Evolutionary conservation across 92 coral and sea anemone genomes (phyloP).

Genomic region (Ricordea florida): DNA sequence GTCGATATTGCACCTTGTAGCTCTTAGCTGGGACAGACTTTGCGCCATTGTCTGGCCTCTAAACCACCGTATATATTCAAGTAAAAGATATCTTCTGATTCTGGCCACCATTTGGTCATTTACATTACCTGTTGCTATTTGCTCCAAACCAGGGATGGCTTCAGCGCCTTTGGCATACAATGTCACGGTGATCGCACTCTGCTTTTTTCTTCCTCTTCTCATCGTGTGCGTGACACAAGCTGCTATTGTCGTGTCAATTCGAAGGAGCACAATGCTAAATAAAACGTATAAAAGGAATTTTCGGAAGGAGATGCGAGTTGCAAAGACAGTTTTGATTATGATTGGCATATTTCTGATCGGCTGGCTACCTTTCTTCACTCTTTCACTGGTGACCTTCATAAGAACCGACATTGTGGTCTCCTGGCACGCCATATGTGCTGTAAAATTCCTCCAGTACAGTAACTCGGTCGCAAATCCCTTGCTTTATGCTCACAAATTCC

Average conservation of each 20-base stretch:
- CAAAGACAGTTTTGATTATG: conserved; percentile 68
- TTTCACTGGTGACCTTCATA: conserved; percentile 31
- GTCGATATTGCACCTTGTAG: conserved; percentile 72
- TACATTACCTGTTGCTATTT: conserved; percentile 46
- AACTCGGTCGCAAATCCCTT: conserved; percentile 71
- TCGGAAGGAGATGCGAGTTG: conserved; percentile 63
- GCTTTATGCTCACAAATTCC: conserved; percentile 73
- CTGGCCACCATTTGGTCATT: conserved; percentile 45
- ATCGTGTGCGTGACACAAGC: conserved; percentile 58
- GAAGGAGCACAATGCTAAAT: conserved; percentile 7
- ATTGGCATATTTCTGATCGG: conserved; percentile 63
- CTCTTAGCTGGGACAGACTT: conserved; percentile 81
- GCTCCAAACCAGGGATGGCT: conserved; percentile 53
- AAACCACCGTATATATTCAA: conserved; percentile 60
- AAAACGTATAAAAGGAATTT: conserved; percentile 18
- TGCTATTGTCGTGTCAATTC: conserved; percentile 40
- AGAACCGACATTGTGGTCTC: conserved; percentile 3
- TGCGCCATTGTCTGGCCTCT: conserved; percentile 79
- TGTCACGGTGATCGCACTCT: conserved; percentile 53
- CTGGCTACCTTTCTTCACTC: conserved; percentile 71
- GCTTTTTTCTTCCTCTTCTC: conserved; percentile 57
- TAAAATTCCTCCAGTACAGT: conserved; percentile 75
- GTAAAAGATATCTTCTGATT: conserved; percentile 29
- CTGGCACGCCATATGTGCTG: conserved; percentile 66
- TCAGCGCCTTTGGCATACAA: conserved; percentile 51